Evolutionary conservation across 2,113 vertebrate species (phyloP), one percentile per base, ranked within the genome.

Genomic region (Pardalotus punctatus): DNA sequence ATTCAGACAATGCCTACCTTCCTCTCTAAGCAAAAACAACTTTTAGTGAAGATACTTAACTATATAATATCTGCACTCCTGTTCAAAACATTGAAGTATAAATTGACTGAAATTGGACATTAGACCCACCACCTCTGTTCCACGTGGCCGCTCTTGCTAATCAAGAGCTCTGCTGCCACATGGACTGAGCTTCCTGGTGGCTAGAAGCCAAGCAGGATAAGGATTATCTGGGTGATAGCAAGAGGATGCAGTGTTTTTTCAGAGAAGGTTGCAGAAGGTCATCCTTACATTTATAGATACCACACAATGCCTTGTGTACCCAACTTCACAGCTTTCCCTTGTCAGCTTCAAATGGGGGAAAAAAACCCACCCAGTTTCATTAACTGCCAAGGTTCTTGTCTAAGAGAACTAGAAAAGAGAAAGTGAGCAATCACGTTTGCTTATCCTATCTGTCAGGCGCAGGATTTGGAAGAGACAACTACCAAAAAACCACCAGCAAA

Each of bases 221-320:
- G 92, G 86, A 90, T 91, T 96, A 97, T 95, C 96, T 82, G 19
- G 12, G 62, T 0, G 83, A 96, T 93, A 96, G 80, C 70, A 82
- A 94, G 92, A 92, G 92, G 95, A 95, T 94, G 73, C 91, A 72
- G 38, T 94, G 85, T 90, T 96, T 95, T 93, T 94, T 89, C 96
- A 96, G 80, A 90, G 42, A 33, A 82, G 86, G 94, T 87, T 95
- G 91, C 81, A 89, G 66, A 94, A 95, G 94, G 94, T 95, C 94
- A 20, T 74, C 86, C 81, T 89, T 96, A 81, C 91, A 91, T 93
- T 95, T 84, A 84, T 88, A 95, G 95, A 96, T 95, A 96, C 14
- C 3, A 3, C 10, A 95, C 86, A 96, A 93, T 92, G 88, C 82
- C 45, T 86, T 96, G 80, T 69, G 92, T 71, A 93, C 94, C 72